Evolutionary conservation across 2,888 invertebrate species (phyloP).

Genomic region (Myathropa florea): DNA sequence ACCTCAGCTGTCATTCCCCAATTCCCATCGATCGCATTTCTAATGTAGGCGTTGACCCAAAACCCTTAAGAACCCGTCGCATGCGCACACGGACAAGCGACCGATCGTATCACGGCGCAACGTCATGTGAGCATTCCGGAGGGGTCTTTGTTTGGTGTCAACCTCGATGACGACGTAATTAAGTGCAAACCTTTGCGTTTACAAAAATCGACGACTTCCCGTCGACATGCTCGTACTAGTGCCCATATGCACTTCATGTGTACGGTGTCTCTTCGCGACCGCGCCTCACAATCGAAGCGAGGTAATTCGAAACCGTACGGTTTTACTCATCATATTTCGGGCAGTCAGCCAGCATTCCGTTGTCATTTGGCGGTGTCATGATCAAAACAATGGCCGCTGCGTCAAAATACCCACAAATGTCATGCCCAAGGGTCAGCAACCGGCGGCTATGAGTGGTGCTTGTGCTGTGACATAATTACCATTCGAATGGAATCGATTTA

Average conservation of each 20-base stretch:
- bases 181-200: slow-evolving; percentile 55
- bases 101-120: slow-evolving; percentile 40
- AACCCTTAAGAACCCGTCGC: slow-evolving; percentile 31
- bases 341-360: slow-evolving; percentile 64
- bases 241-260: slow-evolving; percentile 1
- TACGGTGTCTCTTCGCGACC: background rate
- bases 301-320: slow-evolving; percentile 56
- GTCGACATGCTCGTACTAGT: slow-evolving; percentile 32
- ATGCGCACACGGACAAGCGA: background rate
- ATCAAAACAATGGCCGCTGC: slow-evolving; percentile 58
- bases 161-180: slow-evolving; percentile 29
- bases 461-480: slow-evolving; percentile 1
- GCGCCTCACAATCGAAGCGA: slow-evolving; percentile 41
- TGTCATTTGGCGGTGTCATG: slow-evolving; percentile 58
- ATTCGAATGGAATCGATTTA: background rate
- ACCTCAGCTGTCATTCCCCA: background rate
- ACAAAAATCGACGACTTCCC: slow-evolving; percentile 51
- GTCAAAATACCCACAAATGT: slow-evolving; percentile 48
- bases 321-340: slow-evolving; percentile 58
- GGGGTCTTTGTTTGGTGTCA: slow-evolving; percentile 22
- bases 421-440: slow-evolving; percentile 50
- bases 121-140: slow-evolving; percentile 17
- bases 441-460: slow-evolving; percentile 1
- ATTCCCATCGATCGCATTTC: slow-evolving; percentile 1
- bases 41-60: slow-evolving; percentile 51